phyloP scores from a whole-genome alignment of 1,140 invertebrate species.

The Papilio dardanus region DNA sequence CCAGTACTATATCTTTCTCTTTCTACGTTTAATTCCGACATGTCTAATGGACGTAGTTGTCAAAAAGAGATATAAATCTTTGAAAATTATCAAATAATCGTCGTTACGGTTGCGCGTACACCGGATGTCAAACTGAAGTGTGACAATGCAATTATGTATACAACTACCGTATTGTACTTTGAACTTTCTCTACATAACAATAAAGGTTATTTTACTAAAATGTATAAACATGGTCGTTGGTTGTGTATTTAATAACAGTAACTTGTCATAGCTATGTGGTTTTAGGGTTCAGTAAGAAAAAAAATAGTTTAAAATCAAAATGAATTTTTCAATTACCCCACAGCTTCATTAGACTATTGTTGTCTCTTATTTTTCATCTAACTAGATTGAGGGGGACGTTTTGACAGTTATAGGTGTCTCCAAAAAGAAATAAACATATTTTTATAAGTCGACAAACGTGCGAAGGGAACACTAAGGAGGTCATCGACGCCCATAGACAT shows the following conservation, averaged over 20 bases:
- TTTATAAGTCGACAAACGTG: no score
- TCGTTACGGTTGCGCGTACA: constrained; percentile 71
- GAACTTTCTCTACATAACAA: constrained; percentile 39
- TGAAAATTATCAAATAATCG: constrained; percentile 78
- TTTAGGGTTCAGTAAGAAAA: constrained; percentile 46
- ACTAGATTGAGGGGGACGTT: no score
- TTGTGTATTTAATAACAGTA: constrained; percentile 72
- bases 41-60: constrained; percentile 56
- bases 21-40: constrained; percentile 16
- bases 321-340: neutral
- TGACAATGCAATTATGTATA: constrained; percentile 39
- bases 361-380: no score
- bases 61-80: constrained; percentile 71
- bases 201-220: constrained; percentile 47
- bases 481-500: no score
- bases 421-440: no score
- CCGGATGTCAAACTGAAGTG: constrained; percentile 72
- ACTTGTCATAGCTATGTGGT: constrained; percentile 71
- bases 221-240: constrained; percentile 42
- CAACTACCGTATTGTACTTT: constrained; percentile 10
- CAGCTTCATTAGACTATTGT: no score
- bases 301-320: neutral
- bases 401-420: no score
- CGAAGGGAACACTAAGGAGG: no score
- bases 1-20: no score